These are phyloP conservation scores for Chamaea fasciata DNA, from an alignment of 2,113 vertebrate genomes.

Conservation along the genomic window DNA sequence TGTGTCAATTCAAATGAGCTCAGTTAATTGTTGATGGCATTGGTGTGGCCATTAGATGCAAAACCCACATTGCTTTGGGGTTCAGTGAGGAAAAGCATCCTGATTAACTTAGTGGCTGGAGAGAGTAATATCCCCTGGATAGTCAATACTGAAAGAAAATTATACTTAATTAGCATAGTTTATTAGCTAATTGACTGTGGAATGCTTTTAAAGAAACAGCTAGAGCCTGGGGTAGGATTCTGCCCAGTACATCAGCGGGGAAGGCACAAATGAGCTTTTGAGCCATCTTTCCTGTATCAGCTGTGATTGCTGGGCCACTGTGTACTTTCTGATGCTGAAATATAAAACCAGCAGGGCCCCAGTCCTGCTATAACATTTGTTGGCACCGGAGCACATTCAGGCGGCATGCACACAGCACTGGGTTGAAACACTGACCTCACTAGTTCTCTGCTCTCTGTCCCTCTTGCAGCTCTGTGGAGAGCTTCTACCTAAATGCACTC, in stretches of 20 bases:
- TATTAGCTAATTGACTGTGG: neutral
- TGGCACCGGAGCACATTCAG: accelerated
- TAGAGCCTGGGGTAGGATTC: neutral
- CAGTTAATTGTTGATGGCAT: neutral
- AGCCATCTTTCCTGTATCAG: neutral
- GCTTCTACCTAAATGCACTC: neutral
- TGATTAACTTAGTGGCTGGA: neutral
- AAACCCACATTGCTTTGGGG: neutral
- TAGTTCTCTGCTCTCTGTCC: neutral
- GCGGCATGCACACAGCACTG: accelerated
- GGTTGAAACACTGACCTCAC: neutral
- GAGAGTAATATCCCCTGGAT: neutral
- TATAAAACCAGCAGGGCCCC: neutral
- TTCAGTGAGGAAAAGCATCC: neutral
- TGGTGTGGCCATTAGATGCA: neutral
- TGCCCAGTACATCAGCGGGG: neutral
- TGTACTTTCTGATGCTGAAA: neutral
- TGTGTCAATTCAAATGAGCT: neutral
- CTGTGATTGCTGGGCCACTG: neutral
- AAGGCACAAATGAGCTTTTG: neutral
- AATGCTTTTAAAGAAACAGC: neutral
- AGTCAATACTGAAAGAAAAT: neutral
- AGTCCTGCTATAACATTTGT: accelerated
- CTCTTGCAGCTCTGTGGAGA: neutral
- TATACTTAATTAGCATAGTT: neutral